Conservation (phyloP, 2,888 invertebrate species). For the Sepiola atlantica region DNA sequence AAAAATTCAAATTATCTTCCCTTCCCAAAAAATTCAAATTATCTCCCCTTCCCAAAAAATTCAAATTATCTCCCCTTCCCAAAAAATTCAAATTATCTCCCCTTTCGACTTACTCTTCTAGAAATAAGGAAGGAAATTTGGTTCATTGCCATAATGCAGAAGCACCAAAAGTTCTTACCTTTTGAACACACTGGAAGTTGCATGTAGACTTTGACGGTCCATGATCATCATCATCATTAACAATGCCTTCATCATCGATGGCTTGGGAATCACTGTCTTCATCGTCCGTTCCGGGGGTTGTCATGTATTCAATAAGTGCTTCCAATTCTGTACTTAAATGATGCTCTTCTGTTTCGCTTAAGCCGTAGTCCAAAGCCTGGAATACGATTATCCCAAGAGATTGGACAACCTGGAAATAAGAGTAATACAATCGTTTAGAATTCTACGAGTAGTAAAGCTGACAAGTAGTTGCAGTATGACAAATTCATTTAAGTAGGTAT, state of each 20-base stretch:
- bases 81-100: too few species aligned
- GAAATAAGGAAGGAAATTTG: too few species aligned
- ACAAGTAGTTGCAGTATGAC: background rate
- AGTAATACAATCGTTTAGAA: background rate
- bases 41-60: too few species aligned
- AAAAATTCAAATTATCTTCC: too few species aligned
- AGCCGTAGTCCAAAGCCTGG: slow-evolving; percentile 90
- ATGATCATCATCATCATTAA: slow-evolving; percentile 77
- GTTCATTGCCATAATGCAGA: too few species aligned
- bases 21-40: too few species aligned
- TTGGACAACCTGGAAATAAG: slow-evolving; percentile 82
- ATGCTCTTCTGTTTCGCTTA: slow-evolving; percentile 89
- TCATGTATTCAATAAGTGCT: slow-evolving; percentile 89
- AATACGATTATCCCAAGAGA: slow-evolving; percentile 89
- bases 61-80: too few species aligned
- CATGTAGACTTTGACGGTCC: slow-evolving; percentile 53
- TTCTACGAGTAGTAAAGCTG: background rate
- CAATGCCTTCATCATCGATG: slow-evolving; percentile 79
- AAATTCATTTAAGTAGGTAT: background rate
- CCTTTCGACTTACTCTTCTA: too few species aligned
- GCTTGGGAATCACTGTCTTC: slow-evolving; percentile 93
- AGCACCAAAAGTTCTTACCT: slow-evolving; percentile 41
- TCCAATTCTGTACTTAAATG: slow-evolving; percentile 89
- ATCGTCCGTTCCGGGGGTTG: slow-evolving; percentile 80
- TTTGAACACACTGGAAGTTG: slow-evolving; percentile 2